These are phyloP conservation scores for Ernsta delagoae DNA, from an alignment of 2,888 invertebrate species.

Conservation along the genomic window DNA sequence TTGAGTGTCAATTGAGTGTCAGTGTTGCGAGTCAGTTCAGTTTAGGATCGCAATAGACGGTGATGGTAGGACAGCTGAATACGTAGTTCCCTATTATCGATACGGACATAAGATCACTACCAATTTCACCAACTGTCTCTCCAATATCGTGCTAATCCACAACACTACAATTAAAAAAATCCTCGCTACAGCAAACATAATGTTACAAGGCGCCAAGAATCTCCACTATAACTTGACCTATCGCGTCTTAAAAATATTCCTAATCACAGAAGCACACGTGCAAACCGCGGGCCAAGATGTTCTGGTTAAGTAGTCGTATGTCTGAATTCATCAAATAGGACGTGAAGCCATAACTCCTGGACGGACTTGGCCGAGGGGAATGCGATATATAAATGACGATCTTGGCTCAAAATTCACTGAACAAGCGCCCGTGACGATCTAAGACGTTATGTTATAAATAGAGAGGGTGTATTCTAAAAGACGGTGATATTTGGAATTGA, in stretches of 20 bases:
- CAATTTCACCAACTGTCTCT: background rate
- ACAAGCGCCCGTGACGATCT: slow-evolving; percentile 58
- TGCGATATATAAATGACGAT: slow-evolving; percentile 73
- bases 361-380: slow-evolving; percentile 63
- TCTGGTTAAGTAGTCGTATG: slow-evolving; percentile 50
- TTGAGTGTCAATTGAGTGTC: too few species aligned
- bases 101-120: background rate
- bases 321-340: slow-evolving; percentile 72
- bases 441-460: slow-evolving; percentile 51
- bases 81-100: too few species aligned
- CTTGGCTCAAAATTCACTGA: slow-evolving; percentile 69
- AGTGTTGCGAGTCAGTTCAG: too few species aligned
- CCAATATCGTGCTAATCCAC: background rate
- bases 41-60: too few species aligned
- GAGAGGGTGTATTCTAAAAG: slow-evolving; percentile 22
- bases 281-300: slow-evolving; percentile 46
- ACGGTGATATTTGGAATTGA: background rate
- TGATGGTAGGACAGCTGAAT: too few species aligned
- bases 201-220: slow-evolving; percentile 32
- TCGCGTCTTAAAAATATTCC: slow-evolving; percentile 11
- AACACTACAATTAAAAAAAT: background rate
- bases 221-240: slow-evolving; percentile 36
- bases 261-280: slow-evolving; percentile 25
- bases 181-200: background rate
- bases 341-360: slow-evolving; percentile 66